Base-by-base conservation (phyloP, 2,113 vertebrate genomes). In the Perognathus longimembris region DNA sequence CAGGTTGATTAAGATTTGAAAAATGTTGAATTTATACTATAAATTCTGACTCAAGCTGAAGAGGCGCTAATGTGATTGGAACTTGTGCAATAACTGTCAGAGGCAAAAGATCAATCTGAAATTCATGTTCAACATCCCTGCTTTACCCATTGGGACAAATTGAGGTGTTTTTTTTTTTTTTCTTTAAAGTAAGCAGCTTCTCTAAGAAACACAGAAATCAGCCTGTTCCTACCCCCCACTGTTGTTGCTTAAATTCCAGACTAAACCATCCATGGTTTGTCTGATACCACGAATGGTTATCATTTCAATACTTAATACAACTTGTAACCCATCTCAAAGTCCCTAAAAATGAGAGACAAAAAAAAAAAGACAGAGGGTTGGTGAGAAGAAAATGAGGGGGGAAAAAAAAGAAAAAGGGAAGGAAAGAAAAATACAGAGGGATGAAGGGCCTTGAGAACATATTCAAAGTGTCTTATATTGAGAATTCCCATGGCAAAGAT, bases 11-110 rank as follows among this genome's bases (percentile, higher is more conserved):
- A 95, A 69, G 24, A 61, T 92, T 95, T 96, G 94, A 88, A 0
- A 93, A 94, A 93, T 93, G 95, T 40, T 97, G 50, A 83, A 38
- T 95, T 98, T 94, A 78, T 95, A 81, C 73, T 92, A 93, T 88
- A 96, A 97, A 92, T 82, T 96, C 26, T 81, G 73, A n/a, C 70
- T 90, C 8, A 94, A 88, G 59, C 73, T 88, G 77, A 97, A 95
- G 75, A 93, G 90, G 85, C 0, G 1, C 74, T 93, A 94, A 90
- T 95, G 45, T 87, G 71, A 95, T 54, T 95, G 84, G 61, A 97
- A 95, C 83, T 95, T 81, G 6, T 67, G 71, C 86, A 95, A 75
- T 93, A 66, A 82, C 85, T 76, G 94, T 83, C 84, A 92, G 75
- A 97, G 93, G 45, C 26, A 94, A 97, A 88, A 74, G 66, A 97